Evolutionary conservation across 1,140 invertebrate species (phyloP).

Genomic region (Papilio polytes): DNA sequence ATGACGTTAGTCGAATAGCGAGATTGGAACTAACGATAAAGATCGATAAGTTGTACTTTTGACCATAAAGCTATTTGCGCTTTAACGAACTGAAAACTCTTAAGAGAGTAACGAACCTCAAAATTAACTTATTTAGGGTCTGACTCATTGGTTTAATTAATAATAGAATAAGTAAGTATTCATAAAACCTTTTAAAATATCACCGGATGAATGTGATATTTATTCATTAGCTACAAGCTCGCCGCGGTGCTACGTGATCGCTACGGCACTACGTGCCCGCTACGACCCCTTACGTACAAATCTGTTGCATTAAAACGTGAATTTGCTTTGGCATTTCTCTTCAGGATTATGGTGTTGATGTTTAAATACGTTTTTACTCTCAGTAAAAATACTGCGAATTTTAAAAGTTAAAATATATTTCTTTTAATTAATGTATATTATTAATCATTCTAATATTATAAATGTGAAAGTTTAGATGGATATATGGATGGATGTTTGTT

Average conservation of each 20-base stretch:
- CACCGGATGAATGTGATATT: background rate
- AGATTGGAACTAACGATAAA: too few relatives aligned
- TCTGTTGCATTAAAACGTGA: constrained; percentile 15
- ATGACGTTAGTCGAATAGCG: too few relatives aligned
- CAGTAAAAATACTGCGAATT: background rate
- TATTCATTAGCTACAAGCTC: background rate
- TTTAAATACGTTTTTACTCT: constrained; percentile 21
- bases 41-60: too few relatives aligned
- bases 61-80: too few relatives aligned
- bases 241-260: constrained; percentile 1
- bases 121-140: too few relatives aligned
- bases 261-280: background rate
- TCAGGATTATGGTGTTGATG: background rate
- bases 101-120: too few relatives aligned
- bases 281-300: background rate
- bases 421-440: too few relatives aligned
- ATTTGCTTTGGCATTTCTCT: background rate
- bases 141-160: background rate
- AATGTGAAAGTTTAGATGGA: too few relatives aligned
- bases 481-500: too few relatives aligned
- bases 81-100: too few relatives aligned
- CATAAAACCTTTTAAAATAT: background rate
- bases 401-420: too few relatives aligned
- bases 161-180: background rate
- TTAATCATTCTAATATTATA: too few relatives aligned